A percentile compares a stretch with the other conserved stretches of the same genome.
Evolutionary conservation across 2,797 vertebrate genomes (phyloP).

Genomic region (Phyllotis vaccarum): DNA sequence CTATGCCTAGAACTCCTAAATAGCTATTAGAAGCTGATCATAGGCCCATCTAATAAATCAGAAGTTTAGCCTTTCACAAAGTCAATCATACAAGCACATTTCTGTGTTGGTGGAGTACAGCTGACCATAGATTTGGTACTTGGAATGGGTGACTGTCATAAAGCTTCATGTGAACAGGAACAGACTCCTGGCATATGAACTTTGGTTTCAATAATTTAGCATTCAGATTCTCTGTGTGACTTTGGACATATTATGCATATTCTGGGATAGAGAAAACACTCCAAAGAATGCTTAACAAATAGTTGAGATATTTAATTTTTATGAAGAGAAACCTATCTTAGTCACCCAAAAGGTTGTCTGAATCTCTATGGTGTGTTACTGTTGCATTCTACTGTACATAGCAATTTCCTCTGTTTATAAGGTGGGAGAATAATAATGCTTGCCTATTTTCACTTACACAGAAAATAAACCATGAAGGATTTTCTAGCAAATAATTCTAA

Average conservation of each 20-base stretch:
- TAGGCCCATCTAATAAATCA: not conserved
- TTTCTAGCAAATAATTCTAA: constrained; percentile 21
- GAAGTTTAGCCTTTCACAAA: not conserved
- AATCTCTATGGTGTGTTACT: not conserved
- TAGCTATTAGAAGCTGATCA: not conserved
- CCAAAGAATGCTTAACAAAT: not conserved
- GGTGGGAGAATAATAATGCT: not conserved
- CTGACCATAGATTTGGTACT: not conserved
- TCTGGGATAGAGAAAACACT: not conserved
- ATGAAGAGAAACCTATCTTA: not conserved
- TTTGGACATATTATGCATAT: not conserved
- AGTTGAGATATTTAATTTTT: not conserved
- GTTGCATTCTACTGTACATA: not conserved
- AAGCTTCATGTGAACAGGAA: not conserved
- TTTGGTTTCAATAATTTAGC: not conserved
- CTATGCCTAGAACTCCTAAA: not conserved
- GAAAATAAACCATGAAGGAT: not conserved
- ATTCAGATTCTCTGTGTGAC: not conserved
- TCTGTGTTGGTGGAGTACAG: not conserved
- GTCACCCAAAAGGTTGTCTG: not conserved
- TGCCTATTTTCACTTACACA: not conserved
- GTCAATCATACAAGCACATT: not conserved
- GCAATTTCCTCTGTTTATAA: not conserved
- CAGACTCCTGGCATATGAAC: not conserved
- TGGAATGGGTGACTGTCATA: not conserved